Conservation (phyloP, 2,888 invertebrate species). For the Brenthis daphne region DNA sequence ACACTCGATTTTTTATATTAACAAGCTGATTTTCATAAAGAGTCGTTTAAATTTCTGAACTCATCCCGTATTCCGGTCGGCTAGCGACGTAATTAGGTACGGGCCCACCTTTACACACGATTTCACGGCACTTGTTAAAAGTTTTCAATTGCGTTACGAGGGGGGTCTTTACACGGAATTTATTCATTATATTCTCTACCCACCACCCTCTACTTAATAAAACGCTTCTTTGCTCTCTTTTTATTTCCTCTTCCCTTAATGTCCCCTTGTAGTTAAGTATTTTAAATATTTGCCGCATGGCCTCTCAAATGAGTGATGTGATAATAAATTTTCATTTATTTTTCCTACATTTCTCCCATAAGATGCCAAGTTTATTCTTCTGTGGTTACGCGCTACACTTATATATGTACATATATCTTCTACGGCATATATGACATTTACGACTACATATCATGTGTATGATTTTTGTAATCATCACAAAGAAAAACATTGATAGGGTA, state of each 20-base stretch:
- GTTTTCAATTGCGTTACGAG: conserved; percentile 81
- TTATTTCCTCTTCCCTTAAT: conserved; percentile 52
- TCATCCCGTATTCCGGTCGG: conserved; percentile 73
- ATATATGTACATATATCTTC: too few relatives aligned
- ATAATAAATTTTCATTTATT: conserved; percentile 53
- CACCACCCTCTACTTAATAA: conserved; percentile 72
- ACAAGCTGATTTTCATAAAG: conserved; percentile 69
- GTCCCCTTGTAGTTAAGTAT: conserved; percentile 69
- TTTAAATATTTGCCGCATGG: conserved; percentile 78
- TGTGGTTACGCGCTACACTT: too few relatives aligned
- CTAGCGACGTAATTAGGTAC: conserved; percentile 72
- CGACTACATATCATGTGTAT: too few relatives aligned
- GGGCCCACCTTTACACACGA: conserved; percentile 79
- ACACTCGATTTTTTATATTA: conserved; percentile 67
- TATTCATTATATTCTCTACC: conserved; percentile 78
- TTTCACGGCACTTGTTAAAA: conserved; percentile 81
- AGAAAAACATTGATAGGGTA: too few relatives aligned
- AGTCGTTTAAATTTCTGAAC: conserved; percentile 70
- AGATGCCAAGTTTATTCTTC: conserved; percentile 16
- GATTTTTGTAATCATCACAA: too few relatives aligned
- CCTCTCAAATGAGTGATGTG: conserved; percentile 72
- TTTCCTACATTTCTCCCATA: conserved; percentile 25
- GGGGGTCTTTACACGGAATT: conserved; percentile 76
- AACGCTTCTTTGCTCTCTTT: conserved; percentile 74
- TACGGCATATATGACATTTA: too few relatives aligned